Base-by-base conservation (phyloP, 2,888 invertebrate species). In the Lepidochrysops patricia region DNA sequence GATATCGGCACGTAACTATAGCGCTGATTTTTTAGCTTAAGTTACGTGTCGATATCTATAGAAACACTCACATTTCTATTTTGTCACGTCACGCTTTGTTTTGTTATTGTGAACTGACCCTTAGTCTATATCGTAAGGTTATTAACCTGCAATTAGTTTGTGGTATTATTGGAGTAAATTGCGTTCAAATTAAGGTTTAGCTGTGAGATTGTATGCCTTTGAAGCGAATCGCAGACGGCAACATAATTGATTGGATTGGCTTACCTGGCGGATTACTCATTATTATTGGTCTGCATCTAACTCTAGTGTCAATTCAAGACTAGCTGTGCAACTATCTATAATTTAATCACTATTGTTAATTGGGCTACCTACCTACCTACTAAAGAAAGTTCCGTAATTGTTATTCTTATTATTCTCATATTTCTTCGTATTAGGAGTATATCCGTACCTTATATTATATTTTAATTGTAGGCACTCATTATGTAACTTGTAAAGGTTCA, bases 161-260 rank as follows among this genome's bases (percentile, higher is more conserved):
- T 23, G 19, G 19, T 43, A 9, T 19, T 4, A 43, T 37, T 37
- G 1, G 3, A 15, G 37, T 7, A 2, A 43, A 23, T 43, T 23
- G 43, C 1, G 4, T 19, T 43, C 19, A 43, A 43, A 43, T 43
- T 43, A 43, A 1, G 43, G 19, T 19, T 43, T 15, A 23, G 19
- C 19, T 19, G 7, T 13, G 4, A 0, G 26, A 25, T 15, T n/a
- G 32, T 13, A 15, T 6, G 4, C 34, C 32, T 49, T 25, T 35
- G 50, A 35, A 50, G 25, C 19, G 57, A 65, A 65, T 65, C 59
- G 62, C 60, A 62, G 56, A 60, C 62, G 62, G 59, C 58, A 65
- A 57, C 61, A 72, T 77, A 77, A 79, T 77, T 78, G 79, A 77
- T 78, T 77, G 70, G 71, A 68, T 68, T 66, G 66, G 68, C 62